Conservation (phyloP, 1,140 invertebrate genomes). For the Hypothenemus hampei region DNA sequence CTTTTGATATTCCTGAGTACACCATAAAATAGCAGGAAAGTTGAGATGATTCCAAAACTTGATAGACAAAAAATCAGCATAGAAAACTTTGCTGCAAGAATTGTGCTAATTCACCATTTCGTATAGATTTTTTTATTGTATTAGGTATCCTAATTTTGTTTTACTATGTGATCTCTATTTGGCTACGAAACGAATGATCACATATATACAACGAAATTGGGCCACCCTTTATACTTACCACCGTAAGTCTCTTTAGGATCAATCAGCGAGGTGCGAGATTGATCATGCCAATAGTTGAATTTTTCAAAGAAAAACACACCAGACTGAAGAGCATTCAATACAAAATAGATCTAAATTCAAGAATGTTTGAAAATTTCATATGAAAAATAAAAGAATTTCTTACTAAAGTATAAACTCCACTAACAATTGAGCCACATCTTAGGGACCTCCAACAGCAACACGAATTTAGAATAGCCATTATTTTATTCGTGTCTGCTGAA, state of each 20-base stretch:
- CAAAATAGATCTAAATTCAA: conserved; percentile 48
- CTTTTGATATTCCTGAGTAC: conserved; percentile 43
- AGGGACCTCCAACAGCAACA: conserved; percentile 79
- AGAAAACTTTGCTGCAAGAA: conserved; percentile 49
- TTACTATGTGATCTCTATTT: too few relatives aligned
- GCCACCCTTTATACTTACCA: conserved; percentile 46
- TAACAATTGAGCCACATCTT: conserved; percentile 70
- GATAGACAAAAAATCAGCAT: conserved; percentile 47
- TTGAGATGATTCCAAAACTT: conserved; percentile 48
- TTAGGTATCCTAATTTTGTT: too few relatives aligned
- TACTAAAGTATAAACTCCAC: conserved; percentile 70
- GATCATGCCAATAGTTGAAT: conserved; percentile 31
- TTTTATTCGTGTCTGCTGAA: conserved; percentile 8
- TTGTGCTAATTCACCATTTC: too few relatives aligned
- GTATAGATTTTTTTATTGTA: too few relatives aligned
- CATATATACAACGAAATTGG: too few relatives aligned
- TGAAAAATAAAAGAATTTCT: background rate
- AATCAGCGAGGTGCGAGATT: conserved; percentile 45
- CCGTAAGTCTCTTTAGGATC: conserved; percentile 49
- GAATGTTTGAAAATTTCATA: background rate
- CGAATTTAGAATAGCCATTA: conserved; percentile 72
- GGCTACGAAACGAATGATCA: too few relatives aligned
- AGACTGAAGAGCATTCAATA: conserved; percentile 45
- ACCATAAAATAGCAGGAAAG: conserved; percentile 49
- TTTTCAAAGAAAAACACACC: conserved; percentile 47